Percentiles rank a stretch among this genome's conserved stretches.
Evolutionary conservation across 2,888 invertebrate species (phyloP).

Genomic region (Ptychoptera contaminata): DNA sequence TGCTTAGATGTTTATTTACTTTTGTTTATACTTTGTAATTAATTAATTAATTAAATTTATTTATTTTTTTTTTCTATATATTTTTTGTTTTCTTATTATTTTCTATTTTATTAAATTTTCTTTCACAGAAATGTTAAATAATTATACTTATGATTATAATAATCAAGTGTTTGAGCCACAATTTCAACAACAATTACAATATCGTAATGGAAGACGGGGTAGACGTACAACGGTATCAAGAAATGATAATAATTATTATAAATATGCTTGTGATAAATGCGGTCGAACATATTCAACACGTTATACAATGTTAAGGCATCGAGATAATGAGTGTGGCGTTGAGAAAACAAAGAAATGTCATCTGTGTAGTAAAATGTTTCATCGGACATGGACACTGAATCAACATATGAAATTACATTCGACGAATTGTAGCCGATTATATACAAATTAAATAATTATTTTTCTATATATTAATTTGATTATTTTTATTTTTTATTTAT

Average conservation of each 20-base stretch:
- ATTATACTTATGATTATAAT: too few species aligned
- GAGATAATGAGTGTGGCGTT: constrained; percentile 22
- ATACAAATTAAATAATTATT: too few species aligned
- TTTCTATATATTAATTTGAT: too few species aligned
- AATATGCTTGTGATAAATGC: constrained; percentile 14
- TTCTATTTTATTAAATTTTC: too few species aligned
- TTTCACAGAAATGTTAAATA: too few species aligned
- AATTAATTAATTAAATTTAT: too few species aligned
- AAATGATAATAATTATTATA: not conserved
- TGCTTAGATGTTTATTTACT: too few species aligned
- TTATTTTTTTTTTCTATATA: too few species aligned
- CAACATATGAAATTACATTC: constrained; percentile 33
- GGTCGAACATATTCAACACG: constrained; percentile 17
- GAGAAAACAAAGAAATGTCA: constrained; percentile 28
- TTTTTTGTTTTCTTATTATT: too few species aligned
- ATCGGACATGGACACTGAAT: constrained; percentile 35
- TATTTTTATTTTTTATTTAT: too few species aligned
- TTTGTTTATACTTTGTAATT: too few species aligned
- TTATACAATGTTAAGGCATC: constrained; percentile 17
- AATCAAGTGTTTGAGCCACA: not conserved
- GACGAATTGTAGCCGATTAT: not conserved
- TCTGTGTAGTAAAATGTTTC: constrained; percentile 25
- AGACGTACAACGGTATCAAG: not conserved
- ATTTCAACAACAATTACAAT: constrained; percentile 1
- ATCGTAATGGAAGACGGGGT: constrained; percentile 2